Conservation (phyloP, 2,113 vertebrate genomes). For the Seriola quinqueradiata region DNA sequence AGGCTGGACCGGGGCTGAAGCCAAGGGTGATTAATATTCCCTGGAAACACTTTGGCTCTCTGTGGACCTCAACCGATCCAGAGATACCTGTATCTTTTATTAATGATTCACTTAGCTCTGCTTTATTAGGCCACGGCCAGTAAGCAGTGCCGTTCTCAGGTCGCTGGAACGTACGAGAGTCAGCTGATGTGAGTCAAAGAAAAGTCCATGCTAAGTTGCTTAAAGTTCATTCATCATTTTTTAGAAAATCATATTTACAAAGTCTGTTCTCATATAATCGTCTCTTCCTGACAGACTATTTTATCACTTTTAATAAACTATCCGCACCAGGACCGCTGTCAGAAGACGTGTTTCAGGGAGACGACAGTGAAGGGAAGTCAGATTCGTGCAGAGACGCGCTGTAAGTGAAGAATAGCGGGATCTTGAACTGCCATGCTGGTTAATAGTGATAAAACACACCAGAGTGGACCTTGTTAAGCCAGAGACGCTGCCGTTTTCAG, state of each 20-base stretch:
- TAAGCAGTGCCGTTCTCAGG: slow-evolving; percentile 29
- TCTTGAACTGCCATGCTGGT: background rate
- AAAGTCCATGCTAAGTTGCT: slow-evolving; percentile 45
- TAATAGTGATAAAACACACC: slow-evolving; percentile 55
- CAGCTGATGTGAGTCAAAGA: slow-evolving; percentile 25
- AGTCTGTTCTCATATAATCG: slow-evolving; percentile 34
- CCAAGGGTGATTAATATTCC: slow-evolving; percentile 67
- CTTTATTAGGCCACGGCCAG: slow-evolving; percentile 72
- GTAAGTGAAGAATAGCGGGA: slow-evolving; percentile 17
- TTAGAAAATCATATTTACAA: slow-evolving; percentile 43
- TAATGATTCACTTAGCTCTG: slow-evolving; percentile 82
- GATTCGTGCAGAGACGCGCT: background rate
- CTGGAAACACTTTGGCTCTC: slow-evolving; percentile 50
- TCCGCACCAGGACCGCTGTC: background rate
- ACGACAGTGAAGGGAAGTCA: background rate
- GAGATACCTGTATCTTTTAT: slow-evolving; percentile 79
- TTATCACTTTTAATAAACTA: background rate
- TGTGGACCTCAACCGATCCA: slow-evolving; percentile 34
- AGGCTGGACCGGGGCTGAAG: slow-evolving; percentile 20
- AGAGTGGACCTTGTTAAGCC: slow-evolving; percentile 45
- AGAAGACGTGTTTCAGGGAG: slow-evolving; percentile 7
- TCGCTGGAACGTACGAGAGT: slow-evolving; percentile 13
- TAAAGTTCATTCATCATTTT: slow-evolving; percentile 45
- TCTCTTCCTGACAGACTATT: slow-evolving; percentile 1
- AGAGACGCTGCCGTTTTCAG: slow-evolving; percentile 25